A percentile compares a stretch with the other conserved stretches of the same genome.
Conservation (phyloP, 2,888 invertebrate genomes). For the Tetheella fluctuosa region DNA sequence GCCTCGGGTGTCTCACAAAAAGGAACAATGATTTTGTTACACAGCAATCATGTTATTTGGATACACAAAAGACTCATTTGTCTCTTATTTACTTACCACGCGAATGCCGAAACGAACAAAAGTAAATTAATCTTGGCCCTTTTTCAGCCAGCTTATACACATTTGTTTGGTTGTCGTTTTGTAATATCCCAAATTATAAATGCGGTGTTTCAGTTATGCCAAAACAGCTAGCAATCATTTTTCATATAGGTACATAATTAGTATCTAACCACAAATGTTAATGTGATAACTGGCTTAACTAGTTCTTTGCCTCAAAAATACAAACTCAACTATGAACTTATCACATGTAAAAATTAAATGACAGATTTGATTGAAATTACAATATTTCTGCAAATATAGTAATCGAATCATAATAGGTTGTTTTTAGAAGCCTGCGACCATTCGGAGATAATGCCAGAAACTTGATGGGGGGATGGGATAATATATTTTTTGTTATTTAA, state of each 20-base stretch:
- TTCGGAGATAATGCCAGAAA: too few species aligned
- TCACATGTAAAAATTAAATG: too few species aligned
- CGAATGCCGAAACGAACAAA: conserved; percentile 1
- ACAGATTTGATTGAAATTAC: too few species aligned
- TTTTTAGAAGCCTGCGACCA: too few species aligned
- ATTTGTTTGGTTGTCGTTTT: not conserved
- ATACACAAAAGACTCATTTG: conserved; percentile 42
- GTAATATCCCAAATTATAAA: not conserved
- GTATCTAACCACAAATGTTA: too few species aligned
- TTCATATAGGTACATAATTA: not conserved
- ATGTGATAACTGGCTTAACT: too few species aligned
- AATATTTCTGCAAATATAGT: too few species aligned
- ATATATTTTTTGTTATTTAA: too few species aligned
- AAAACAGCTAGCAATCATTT: not conserved
- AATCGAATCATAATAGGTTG: too few species aligned
- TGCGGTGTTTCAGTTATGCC: not conserved
- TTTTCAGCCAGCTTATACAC: conserved; percentile 1
- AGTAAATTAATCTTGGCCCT: conserved; percentile 6
- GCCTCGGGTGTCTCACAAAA: conserved; percentile 28
- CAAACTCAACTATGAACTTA: too few species aligned
- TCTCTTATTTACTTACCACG: conserved; percentile 34
- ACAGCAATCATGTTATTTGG: conserved; percentile 44
- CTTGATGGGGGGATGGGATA: too few species aligned
- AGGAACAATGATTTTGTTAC: conserved; percentile 35
- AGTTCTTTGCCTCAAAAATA: too few species aligned